These are phyloP conservation scores for Penaeus monodon DNA, from an alignment of 2,888 invertebrate genomes.

Conservation along the genomic window DNA sequence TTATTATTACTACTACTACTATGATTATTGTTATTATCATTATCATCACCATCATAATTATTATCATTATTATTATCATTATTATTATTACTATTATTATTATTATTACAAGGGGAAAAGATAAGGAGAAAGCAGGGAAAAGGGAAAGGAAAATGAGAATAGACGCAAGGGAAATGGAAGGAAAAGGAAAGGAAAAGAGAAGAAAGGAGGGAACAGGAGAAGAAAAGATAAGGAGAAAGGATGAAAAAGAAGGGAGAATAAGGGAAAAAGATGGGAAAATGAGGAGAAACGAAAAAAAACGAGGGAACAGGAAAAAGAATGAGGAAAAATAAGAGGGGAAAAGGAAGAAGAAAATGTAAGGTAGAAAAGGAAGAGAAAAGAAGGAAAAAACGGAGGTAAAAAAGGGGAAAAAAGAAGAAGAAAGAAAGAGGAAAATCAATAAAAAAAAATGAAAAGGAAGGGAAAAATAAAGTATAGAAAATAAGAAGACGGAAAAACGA, in stretches of 20 bases:
- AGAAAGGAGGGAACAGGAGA: not conserved
- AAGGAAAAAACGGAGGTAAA: too few relatives aligned
- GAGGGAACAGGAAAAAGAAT: too few relatives aligned
- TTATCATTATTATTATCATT: too few relatives aligned
- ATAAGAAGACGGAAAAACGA: not conserved
- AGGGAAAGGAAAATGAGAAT: not conserved
- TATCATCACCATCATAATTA: too few relatives aligned
- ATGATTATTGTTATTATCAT: too few relatives aligned
- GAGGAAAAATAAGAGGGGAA: too few relatives aligned
- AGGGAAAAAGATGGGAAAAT: not conserved
- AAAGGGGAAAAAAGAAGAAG: not conserved
- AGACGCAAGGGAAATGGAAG: constrained; percentile 3
- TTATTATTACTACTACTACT: too few relatives aligned
- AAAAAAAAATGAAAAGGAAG: not conserved
- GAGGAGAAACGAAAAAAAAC: too few relatives aligned
- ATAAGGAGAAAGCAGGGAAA: not conserved
- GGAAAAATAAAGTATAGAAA: not conserved
- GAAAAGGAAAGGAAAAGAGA: not conserved
- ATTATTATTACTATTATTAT: too few relatives aligned
- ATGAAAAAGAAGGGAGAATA: not conserved
- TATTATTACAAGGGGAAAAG: not conserved
- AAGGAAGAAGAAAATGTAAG: not conserved
- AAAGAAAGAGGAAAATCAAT: not conserved
- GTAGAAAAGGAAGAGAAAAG: too few relatives aligned
- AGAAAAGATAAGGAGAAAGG: not conserved